These are phyloP conservation scores for Carassius gibelio DNA, from an alignment of 2,113 vertebrate genomes.

Conservation along the genomic window DNA sequence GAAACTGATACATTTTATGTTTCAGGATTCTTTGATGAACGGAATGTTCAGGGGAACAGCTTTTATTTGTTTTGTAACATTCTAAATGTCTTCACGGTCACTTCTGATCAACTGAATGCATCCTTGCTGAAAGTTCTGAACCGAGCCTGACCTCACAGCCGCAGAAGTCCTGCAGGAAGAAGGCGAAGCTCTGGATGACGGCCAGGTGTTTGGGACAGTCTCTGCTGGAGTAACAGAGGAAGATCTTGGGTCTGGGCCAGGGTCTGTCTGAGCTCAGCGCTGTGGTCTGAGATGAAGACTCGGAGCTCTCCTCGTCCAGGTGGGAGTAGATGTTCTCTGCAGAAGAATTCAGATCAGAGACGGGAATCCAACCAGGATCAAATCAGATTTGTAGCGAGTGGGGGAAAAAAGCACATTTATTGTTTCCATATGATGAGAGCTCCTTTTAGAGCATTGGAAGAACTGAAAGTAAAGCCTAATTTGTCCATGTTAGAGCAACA, in stretches of 20 bases:
- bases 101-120: no score
- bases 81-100: no score
- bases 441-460: not conserved
- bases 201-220: conserved; percentile 90
- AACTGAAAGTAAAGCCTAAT: conserved; percentile 19
- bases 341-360: conserved; percentile 43
- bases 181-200: conserved; percentile 94
- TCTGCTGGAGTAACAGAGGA: conserved; percentile 93
- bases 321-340: conserved; percentile 92
- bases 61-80: no score
- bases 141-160: conserved; percentile 77
- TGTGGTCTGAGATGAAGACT: conserved; percentile 85
- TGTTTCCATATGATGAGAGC: conserved; percentile 50
- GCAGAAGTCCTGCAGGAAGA: conserved; percentile 97
- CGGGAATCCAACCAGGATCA: conserved; percentile 18
- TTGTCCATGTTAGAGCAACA: not conserved
- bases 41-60: no score
- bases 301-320: conserved; percentile 95
- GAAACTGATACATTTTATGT: no score
- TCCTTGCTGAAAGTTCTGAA: no score
- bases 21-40: no score
- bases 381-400: conserved; percentile 24
- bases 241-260: conserved; percentile 89
- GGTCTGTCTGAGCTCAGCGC: conserved; percentile 81
- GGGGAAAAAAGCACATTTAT: conserved; percentile 26